phyloP scores from a whole-genome alignment of 2,797 vertebrate species.

The Luscinia megarhynchos region DNA sequence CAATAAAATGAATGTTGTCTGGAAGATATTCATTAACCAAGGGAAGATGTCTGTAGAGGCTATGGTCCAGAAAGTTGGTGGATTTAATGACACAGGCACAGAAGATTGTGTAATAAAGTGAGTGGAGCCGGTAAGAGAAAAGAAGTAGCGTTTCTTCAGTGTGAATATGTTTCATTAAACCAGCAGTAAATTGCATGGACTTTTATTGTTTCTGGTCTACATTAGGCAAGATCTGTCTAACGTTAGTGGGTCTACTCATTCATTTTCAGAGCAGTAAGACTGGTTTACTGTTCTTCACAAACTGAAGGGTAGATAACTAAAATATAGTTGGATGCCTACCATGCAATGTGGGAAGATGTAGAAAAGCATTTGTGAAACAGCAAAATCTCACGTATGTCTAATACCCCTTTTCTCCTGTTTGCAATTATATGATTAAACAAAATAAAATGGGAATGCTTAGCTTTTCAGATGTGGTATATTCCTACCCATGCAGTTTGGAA shows the following conservation, averaged over 20 bases:
- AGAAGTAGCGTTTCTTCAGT: neutral
- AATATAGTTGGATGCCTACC: neutral
- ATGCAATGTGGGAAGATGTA: neutral
- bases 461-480: neutral
- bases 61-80: slow-evolving; percentile 52
- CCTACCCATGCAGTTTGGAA: neutral
- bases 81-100: neutral
- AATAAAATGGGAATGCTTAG: neutral
- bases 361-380: neutral
- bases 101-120: slow-evolving; percentile 6
- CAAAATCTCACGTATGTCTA: neutral
- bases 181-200: neutral
- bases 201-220: slow-evolving; percentile 14
- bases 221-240: neutral
- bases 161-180: slow-evolving; percentile 47
- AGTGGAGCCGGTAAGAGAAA: neutral
- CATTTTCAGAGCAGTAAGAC: neutral
- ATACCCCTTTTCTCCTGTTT: neutral
- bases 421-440: neutral
- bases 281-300: neutral
- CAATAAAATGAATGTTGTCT: slow-evolving; percentile 32
- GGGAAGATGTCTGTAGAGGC: slow-evolving; percentile 17
- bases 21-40: slow-evolving; percentile 10
- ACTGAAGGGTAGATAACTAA: neutral
- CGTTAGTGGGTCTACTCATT: neutral